phyloP scores from a whole-genome alignment of 2,113 vertebrate genomes.

The Onychorhynchus coronatus region DNA sequence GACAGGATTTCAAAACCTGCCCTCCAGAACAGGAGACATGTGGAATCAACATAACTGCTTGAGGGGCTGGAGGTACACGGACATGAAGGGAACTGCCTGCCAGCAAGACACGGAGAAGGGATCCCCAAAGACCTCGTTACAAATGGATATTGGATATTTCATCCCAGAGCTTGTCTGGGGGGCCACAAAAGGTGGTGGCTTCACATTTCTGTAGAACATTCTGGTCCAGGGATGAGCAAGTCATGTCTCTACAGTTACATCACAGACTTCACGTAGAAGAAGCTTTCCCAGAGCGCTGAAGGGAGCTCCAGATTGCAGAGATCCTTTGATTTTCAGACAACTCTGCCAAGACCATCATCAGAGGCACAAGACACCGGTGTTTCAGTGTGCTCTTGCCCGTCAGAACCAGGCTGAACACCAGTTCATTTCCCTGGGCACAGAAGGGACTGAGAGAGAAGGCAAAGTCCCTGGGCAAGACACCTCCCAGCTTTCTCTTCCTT shows the following conservation, averaged over 20 bases:
- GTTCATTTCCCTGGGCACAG: background rate
- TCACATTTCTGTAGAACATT: background rate
- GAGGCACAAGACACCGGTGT: background rate
- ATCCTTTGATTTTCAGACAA: background rate
- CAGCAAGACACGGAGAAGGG: background rate
- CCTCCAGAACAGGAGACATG: background rate
- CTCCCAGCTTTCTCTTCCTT: background rate
- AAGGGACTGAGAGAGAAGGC: background rate
- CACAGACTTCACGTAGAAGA: background rate
- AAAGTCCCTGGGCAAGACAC: background rate
- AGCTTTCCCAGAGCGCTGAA: background rate
- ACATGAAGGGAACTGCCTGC: background rate
- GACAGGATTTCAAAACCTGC: background rate
- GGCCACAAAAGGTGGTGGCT: background rate
- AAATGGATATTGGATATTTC: background rate
- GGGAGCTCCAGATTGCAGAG: background rate
- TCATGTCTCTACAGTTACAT: fast-evolving
- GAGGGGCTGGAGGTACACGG: background rate
- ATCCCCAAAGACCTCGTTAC: background rate
- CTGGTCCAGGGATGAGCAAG: background rate
- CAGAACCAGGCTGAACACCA: background rate
- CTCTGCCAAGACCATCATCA: background rate
- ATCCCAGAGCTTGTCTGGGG: background rate
- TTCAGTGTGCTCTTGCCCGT: background rate
- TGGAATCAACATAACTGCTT: background rate